phyloP scores from a whole-genome alignment of 2,113 vertebrate genomes.

The Apistogramma diplotaenia region DNA sequence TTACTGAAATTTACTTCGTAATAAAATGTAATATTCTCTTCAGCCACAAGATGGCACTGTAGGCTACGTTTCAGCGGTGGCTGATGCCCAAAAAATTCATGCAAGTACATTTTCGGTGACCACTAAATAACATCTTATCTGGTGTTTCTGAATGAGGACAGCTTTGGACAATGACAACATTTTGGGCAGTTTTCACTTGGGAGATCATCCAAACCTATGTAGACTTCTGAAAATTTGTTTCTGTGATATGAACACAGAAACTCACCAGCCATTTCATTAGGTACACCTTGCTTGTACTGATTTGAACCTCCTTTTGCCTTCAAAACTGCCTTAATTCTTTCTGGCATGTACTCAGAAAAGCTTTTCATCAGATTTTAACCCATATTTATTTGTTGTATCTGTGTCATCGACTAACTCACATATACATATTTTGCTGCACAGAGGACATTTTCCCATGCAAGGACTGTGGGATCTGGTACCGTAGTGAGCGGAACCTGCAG shows the following conservation, averaged over 20 bases:
- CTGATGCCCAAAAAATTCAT: not conserved
- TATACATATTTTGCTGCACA: constrained; percentile 41
- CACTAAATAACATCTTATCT: not conserved
- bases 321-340: not conserved
- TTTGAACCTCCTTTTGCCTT: not conserved
- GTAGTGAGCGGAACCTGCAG: constrained; percentile 95
- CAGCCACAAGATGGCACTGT: constrained; percentile 48
- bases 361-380: not conserved
- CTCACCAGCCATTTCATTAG: not conserved
- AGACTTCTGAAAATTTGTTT: not conserved
- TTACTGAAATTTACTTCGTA: not conserved
- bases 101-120: not conserved
- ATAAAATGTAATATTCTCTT: not conserved
- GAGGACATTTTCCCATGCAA: constrained; percentile 98
- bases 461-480: constrained; percentile 98
- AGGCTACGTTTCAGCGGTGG: not conserved
- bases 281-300: not conserved
- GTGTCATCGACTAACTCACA: not conserved
- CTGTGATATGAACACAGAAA: not conserved
- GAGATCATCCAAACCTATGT: too few species aligned
- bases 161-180: too few species aligned
- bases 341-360: not conserved
- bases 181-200: too few species aligned
- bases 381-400: not conserved
- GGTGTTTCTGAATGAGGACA: not conserved